Evolutionary conservation across 2,888 invertebrate genomes (phyloP), one percentile per base, ranked within the genome.

Genomic region (Invenusta paracnida): DNA sequence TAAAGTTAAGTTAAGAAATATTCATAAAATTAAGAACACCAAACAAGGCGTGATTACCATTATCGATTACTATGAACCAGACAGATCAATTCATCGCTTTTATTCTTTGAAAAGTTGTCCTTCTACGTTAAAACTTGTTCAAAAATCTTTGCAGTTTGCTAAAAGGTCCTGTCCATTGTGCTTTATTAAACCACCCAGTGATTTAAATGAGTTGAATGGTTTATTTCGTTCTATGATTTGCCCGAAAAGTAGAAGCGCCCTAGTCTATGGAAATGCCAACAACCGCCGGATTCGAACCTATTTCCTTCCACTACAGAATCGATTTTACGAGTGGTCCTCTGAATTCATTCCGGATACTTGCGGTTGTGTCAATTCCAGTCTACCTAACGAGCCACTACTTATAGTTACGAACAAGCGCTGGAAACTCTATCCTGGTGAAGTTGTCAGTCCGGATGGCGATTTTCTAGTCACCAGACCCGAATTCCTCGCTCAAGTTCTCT

Each of bases 321-420:
- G 73, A 5, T 73, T 73, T 23, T 73, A 73, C 25, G 73, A 73
- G 25, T 73, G 73, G 73, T 73, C 73, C 73, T 73, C 73, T 2
- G 73, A 73, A 25, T 73, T 73, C 23, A 25, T 73, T 73, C 73
- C 73, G 25, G 73, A 73, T 73, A 2, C 23, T 2, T 73, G 73
- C 23, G 73, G 73, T 5, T 73, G 73, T 25, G 25, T 73, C 2
- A 73, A 73, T 25, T 73, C 73, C 2, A 73, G 17, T 25, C 23
- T 25, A 73, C 73, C 73, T 23, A 73, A 13, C 25, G 73, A 73
- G 5, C 25, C 73, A 23, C 73, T 73, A 23, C 25, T 73, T 5
- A n/a, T 73, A 73, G 23, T 73, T 23, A 73, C 73, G 2, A 73
- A 5, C 5, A 73, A 73, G 23, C 73, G 73, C 5, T 73, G 73